phyloP scores from a whole-genome alignment of 2,888 invertebrate genomes.

The Allolobophora icterica region DNA sequence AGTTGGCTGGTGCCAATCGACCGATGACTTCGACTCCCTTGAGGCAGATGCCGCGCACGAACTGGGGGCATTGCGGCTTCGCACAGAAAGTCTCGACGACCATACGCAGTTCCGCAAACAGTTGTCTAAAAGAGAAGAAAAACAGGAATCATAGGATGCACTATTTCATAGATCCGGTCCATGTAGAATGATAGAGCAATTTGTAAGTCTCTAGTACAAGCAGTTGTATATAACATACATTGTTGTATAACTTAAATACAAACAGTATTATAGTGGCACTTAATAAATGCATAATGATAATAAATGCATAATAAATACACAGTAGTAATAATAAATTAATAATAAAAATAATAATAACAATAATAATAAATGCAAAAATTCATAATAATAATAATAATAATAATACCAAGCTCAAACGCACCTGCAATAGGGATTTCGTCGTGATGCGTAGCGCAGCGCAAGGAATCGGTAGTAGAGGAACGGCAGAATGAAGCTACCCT shows the following conservation, averaged over 20 bases:
- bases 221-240: not conserved
- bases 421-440: conserved; percentile 93
- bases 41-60: conserved; percentile 72
- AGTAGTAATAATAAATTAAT: too few species aligned
- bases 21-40: conserved; percentile 52
- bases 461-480: conserved; percentile 97
- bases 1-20: conserved; percentile 39
- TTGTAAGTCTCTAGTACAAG: not conserved
- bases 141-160: not conserved
- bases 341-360: too few species aligned
- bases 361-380: too few species aligned
- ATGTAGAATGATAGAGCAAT: not conserved
- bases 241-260: too few species aligned
- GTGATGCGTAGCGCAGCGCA: conserved; percentile 86
- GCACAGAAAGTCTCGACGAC: conserved; percentile 75
- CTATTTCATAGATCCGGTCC: too few species aligned
- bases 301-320: too few species aligned
- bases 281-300: too few species aligned
- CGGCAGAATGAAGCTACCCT: conserved; percentile 86
- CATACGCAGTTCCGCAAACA: conserved; percentile 85
- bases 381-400: too few species aligned
- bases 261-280: too few species aligned
- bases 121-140: conserved; percentile 63
- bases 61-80: conserved; percentile 75
- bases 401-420: conserved; percentile 60